Percentiles rank a stretch among this genome's conserved stretches.
Evolutionary conservation across 1,140 invertebrate genomes (phyloP).

Genomic region (Cardiocondyla obscurior): DNA sequence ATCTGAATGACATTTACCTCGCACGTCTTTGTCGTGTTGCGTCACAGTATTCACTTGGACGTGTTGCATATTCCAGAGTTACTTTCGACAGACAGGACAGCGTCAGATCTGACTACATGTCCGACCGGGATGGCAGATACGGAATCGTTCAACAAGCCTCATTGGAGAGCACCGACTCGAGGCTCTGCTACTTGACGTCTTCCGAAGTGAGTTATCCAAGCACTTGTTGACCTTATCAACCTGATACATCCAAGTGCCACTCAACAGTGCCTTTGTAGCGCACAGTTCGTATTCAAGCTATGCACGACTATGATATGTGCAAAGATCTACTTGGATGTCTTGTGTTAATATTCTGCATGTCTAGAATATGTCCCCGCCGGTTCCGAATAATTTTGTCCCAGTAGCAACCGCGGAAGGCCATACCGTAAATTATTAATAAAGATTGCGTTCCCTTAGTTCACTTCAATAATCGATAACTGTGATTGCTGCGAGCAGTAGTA

Average conservation of each 20-base stretch:
- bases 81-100: conserved; percentile 95
- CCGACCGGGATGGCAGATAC: conserved; percentile 92
- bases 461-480: background rate
- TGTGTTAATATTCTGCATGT: conserved; percentile 14
- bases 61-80: conserved; percentile 85
- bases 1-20: conserved; percentile 18
- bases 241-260: conserved; percentile 69
- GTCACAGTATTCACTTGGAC: background rate
- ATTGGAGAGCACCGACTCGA: conserved; percentile 95
- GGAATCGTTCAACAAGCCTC: conserved; percentile 97
- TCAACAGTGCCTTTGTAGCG: conserved; percentile 46
- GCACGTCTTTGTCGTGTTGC: too few relatives aligned
- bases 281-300: conserved; percentile 11
- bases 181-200: conserved; percentile 96
- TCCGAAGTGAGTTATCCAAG: conserved; percentile 92
- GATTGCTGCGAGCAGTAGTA: background rate
- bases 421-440: background rate
- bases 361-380: background rate
- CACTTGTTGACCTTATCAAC: conserved; percentile 77
- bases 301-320: background rate
- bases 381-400: background rate
- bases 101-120: conserved; percentile 94
- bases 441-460: background rate
- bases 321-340: conserved; percentile 10
- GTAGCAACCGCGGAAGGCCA: background rate